phyloP scores from a whole-genome alignment of 2,888 invertebrate species.

The Conus canariensis region DNA sequence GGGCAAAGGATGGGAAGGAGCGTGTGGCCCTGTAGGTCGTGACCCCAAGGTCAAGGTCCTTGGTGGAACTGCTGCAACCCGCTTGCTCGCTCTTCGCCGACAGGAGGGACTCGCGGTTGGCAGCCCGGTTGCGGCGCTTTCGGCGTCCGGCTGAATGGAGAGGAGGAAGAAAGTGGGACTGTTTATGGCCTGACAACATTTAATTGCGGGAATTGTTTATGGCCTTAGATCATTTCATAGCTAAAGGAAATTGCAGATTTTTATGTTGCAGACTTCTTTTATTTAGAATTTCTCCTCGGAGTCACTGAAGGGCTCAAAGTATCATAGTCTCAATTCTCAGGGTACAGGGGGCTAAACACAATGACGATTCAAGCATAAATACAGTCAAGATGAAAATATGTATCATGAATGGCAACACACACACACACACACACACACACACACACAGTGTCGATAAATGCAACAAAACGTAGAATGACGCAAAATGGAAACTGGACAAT shows the following conservation, averaged over 20 bases:
- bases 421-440: too few species aligned
- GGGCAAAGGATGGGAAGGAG: slow-evolving; percentile 42
- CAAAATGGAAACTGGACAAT: too few species aligned
- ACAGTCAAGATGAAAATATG: too few species aligned
- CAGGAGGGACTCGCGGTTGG: slow-evolving; percentile 39
- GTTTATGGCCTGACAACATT: background rate
- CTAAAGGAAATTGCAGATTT: background rate
- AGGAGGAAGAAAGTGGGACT: background rate
- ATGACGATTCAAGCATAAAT: too few species aligned
- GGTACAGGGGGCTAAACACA: too few species aligned
- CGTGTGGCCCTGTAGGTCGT: slow-evolving; percentile 43
- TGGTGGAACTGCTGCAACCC: slow-evolving; percentile 37
- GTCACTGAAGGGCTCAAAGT: too few species aligned
- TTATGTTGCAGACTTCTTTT: too few species aligned
- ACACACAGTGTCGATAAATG: too few species aligned
- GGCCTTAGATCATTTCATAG: background rate
- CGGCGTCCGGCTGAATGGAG: background rate
- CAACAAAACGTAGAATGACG: too few species aligned
- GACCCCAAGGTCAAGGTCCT: slow-evolving; percentile 45
- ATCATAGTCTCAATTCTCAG: too few species aligned
- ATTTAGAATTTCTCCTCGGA: too few species aligned
- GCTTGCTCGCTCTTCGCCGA: slow-evolving; percentile 41
- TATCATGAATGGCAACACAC: too few species aligned
- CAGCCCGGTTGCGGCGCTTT: slow-evolving; percentile 20
- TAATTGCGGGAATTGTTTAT: background rate